These are phyloP conservation scores for Octopus sinensis DNA, from an alignment of 1,140 invertebrate genomes.

Conservation along the genomic window DNA sequence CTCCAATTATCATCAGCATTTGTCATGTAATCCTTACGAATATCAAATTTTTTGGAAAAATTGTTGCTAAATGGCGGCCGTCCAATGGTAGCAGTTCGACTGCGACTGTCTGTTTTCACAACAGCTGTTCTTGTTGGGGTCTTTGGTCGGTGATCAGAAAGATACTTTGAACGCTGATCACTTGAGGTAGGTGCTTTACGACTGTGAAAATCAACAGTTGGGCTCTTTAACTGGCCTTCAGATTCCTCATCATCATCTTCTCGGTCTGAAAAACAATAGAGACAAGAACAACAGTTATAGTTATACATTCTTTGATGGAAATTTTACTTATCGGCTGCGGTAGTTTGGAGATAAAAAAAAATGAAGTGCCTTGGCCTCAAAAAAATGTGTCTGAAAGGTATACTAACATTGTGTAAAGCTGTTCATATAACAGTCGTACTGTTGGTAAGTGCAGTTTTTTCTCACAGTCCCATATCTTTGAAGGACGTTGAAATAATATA, in stretches of 20 bases:
- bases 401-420: too few species aligned
- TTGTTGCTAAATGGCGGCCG: not conserved
- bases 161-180: constrained; percentile 40
- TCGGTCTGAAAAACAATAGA: constrained; percentile 12
- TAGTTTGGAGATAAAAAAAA: too few species aligned
- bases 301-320: not conserved
- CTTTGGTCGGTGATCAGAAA: constrained; percentile 39
- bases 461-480: too few species aligned
- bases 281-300: constrained; percentile 2
- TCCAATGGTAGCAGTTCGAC: not conserved
- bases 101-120: constrained; percentile 24
- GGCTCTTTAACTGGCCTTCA: constrained; percentile 18
- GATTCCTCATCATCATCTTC: constrained; percentile 13
- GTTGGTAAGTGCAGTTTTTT: too few species aligned
- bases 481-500: too few species aligned
- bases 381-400: too few species aligned
- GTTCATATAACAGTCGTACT: too few species aligned
- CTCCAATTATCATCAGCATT: constrained; percentile 21
- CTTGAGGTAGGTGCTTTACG: constrained; percentile 34
- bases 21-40: constrained; percentile 28
- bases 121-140: constrained; percentile 40
- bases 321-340: too few species aligned
- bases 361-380: too few species aligned
- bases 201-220: constrained; percentile 24
- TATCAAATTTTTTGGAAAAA: constrained; percentile 21